Conservation (phyloP, 2,113 vertebrate genomes). For the Zosterops borbonicus region DNA sequence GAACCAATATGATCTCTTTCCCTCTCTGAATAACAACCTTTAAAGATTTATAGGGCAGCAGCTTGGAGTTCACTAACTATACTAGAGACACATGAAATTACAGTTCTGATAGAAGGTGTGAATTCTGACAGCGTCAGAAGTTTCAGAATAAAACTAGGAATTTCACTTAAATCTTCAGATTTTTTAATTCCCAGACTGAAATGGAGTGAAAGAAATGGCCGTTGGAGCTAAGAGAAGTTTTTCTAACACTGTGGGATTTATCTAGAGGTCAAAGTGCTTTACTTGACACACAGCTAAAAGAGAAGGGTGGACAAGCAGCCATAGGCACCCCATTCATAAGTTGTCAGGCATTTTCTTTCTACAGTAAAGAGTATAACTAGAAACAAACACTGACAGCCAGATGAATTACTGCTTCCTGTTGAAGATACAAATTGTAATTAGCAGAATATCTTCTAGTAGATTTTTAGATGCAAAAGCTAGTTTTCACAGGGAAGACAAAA, state of each 20-base stretch:
- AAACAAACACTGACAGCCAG: not conserved
- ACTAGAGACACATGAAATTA: constrained; percentile 60
- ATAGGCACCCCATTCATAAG: not conserved
- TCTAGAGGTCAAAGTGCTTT: not conserved
- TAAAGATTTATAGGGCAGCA: constrained; percentile 67
- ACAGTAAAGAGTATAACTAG: not conserved
- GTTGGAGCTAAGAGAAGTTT: not conserved
- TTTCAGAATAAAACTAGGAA: constrained; percentile 57
- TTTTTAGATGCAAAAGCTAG: not conserved
- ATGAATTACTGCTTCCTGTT: not conserved
- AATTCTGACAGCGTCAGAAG: constrained; percentile 62
- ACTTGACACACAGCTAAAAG: not conserved
- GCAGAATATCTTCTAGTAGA: not conserved
- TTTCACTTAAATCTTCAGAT: constrained; percentile 48
- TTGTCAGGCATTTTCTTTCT: not conserved
- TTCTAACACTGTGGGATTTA: not conserved
- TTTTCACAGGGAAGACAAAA: not conserved
- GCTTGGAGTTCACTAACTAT: constrained; percentile 66
- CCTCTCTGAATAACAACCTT: constrained; percentile 43
- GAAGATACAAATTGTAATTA: not conserved
- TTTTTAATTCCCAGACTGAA: constrained; percentile 6
- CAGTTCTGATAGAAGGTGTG: constrained; percentile 63
- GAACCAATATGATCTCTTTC: not conserved
- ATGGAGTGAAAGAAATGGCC: constrained; percentile 4
- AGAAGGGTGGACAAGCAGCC: not conserved